Percentiles rank a stretch among this genome's conserved stretches.
Evolutionary conservation across 2,888 invertebrate genomes (phyloP).

Genomic region (Lissocephala sabroskyi): DNA sequence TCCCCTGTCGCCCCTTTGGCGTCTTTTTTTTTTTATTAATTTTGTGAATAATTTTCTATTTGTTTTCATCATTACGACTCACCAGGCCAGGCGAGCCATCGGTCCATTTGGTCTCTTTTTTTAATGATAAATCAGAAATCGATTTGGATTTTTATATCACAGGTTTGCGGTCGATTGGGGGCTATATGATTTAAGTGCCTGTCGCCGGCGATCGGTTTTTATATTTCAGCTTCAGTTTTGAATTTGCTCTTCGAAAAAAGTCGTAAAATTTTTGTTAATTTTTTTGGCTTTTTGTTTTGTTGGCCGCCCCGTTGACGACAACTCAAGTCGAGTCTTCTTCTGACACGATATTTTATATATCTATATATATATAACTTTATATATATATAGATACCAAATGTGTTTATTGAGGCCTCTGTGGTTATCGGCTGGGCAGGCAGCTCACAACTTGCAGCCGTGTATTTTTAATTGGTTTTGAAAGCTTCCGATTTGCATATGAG

Average conservation of each 20-base stretch:
- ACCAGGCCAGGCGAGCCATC: background rate
- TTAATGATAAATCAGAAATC: constrained; percentile 54
- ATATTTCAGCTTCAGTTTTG: constrained; percentile 1
- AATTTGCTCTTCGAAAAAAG: constrained; percentile 12
- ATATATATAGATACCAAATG: no score
- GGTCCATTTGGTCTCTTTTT: constrained; percentile 9
- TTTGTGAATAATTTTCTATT: constrained; percentile 6
- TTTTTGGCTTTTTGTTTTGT: constrained; percentile 2
- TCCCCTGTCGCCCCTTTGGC: background rate
- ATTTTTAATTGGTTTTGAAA: constrained; percentile 57
- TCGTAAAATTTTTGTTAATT: constrained; percentile 13
- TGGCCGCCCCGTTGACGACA: background rate
- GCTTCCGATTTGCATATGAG: constrained; percentile 38
- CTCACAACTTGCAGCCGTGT: constrained; percentile 16
- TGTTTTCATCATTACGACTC: constrained; percentile 18
- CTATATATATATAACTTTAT: constrained; percentile 4
- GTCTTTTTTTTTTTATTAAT: no score
- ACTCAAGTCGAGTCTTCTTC: no score
- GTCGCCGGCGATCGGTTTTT: constrained; percentile 3
- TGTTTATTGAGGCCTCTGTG: constrained; percentile 29
- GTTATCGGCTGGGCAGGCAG: no score
- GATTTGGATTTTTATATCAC: constrained; percentile 27
- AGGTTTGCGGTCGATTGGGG: background rate
- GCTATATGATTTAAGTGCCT: constrained; percentile 47
- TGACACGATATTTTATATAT: no score